Base-by-base conservation (phyloP, 2,888 invertebrate species). In the Protonemura montana region DNA sequence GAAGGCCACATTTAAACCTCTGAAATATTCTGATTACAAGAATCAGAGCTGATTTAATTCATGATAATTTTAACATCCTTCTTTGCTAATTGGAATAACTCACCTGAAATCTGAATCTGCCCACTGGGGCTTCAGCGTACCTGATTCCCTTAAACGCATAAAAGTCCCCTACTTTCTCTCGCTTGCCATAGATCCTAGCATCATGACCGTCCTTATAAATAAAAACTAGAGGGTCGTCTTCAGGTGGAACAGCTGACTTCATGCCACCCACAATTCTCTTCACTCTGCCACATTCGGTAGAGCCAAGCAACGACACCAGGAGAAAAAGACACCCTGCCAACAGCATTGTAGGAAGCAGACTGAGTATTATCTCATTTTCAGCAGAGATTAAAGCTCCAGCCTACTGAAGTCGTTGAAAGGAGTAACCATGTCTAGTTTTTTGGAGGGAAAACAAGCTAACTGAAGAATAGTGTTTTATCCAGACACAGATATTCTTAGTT, bases 141-240 rank as follows among this genome's bases (percentile, higher is more conserved):
- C 95, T 93, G 88, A 97, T 93, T 0, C 97, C 97, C 87, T 94
- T 93, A 89, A 96, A 97, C 29, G 94, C 93, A 88, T 96, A 96
- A 89, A 95, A 94, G 88, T 94, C 94, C 2, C 92, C 93, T 0
- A 91, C 91, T 10, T 92, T 91, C 90, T 95, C 94, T 88, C 94
- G 93, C 86, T 92, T 90, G 25, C 96, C 96, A 89, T 94, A 93
- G 35, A 95, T 91, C 35, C 94, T 92, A 0, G 95, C 94, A 89
- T 94, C 93, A 80, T 92, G 93, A 77, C 94, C 94, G 86, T 94
- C 93, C 88, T 93, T 93, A 88, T 94, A 93, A 0, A 94, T 92
- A 89, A 94, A 95, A 0, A 96, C 93, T 0, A 94, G 94, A 0
- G 96, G 96, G 88, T 95, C 95, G 77, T 95, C 95, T 6, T 93